Base-by-base conservation (phyloP, 2,113 vertebrate species). In the Psilopsiagon aurifrons region DNA sequence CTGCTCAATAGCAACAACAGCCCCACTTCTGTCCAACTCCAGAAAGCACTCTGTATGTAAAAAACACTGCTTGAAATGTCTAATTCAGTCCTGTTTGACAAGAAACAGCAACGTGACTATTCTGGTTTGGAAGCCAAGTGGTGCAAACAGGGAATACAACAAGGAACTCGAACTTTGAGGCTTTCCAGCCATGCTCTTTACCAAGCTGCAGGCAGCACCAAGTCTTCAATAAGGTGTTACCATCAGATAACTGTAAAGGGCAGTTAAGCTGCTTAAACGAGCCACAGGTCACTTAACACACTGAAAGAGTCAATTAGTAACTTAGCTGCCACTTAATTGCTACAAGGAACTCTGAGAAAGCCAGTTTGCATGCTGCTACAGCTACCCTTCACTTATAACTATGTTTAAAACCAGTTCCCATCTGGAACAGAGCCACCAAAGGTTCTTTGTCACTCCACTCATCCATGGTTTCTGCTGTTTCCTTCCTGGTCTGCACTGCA, bases 231-330 rank as follows among this genome's bases (percentile, higher is more conserved):
- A 78, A 73, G 1, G 51, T 27, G 31, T 11, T 49, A 78, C 9
- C 94, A 96, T 91, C 92, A 89, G 91, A 94, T 84, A 94, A 84
- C 85, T 73, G 82, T 3, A 5, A 43, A 66, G 93, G 90, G 35
- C 96, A 90, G 27, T 67, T 83, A 96, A 96, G 94, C 93, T 83
- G 79, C 95, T 96, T 93, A 86, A 93, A 94, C 66, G 84, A 93
- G 85, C 3, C 95, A 92, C 93, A 96, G 95, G 95, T 97, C 95
- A 96, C 95, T 93, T 93, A 90, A 86, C 83, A 62, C 90, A 67
- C 83, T 94, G 88, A 96, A 94, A 96, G 69, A 90, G 85, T 96
- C 95, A 96, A 95, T 96, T 92, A 97, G 95, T 54, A 95, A 95
- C 87, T 94, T 54, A 75, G 94, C 49, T 37, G 59, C 71, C 87